phyloP scores from a whole-genome alignment of 2,888 invertebrate species.

The Plagodis pulveraria region DNA sequence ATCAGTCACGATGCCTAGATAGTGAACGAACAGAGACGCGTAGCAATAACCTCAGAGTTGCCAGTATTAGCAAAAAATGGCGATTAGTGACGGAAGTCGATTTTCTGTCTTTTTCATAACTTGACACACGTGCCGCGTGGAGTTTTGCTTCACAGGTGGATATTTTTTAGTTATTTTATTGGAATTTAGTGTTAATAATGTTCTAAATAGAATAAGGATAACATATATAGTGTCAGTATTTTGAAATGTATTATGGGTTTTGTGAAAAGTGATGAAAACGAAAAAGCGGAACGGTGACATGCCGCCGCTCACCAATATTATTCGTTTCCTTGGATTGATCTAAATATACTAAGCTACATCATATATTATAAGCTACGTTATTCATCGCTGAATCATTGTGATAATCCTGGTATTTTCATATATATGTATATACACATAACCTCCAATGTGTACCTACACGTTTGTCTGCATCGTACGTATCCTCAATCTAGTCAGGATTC shows the following conservation, averaged over 20 bases:
- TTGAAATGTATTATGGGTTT: slow-evolving; percentile 49
- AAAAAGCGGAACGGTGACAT: slow-evolving; percentile 51
- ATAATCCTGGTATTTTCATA: too few species aligned
- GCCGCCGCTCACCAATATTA: slow-evolving; percentile 51
- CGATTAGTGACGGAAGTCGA: slow-evolving; percentile 67
- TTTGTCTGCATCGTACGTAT: too few species aligned
- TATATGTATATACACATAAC: too few species aligned
- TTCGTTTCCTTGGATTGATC: not conserved
- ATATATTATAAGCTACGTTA: too few species aligned
- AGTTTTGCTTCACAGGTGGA: slow-evolving; percentile 82
- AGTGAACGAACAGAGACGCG: too few species aligned
- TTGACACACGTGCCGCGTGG: slow-evolving; percentile 85
- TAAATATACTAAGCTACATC: not conserved
- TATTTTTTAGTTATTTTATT: slow-evolving; percentile 58
- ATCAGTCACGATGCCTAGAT: too few species aligned
- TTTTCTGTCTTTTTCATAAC: slow-evolving; percentile 75
- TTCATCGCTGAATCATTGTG: too few species aligned
- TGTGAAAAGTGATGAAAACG: slow-evolving; percentile 57
- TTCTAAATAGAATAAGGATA: slow-evolving; percentile 43
- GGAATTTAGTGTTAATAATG: slow-evolving; percentile 51
- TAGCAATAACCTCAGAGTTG: slow-evolving; percentile 39
- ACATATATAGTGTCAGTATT: slow-evolving; percentile 54
- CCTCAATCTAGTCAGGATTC: too few species aligned
- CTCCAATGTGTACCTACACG: too few species aligned
- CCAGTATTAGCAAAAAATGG: slow-evolving; percentile 61